Percentiles rank a stretch among this genome's conserved stretches.
These are phyloP conservation scores for Anagrus nilaparvatae DNA, from an alignment of 1,140 invertebrate genomes.

Conservation along the genomic window DNA sequence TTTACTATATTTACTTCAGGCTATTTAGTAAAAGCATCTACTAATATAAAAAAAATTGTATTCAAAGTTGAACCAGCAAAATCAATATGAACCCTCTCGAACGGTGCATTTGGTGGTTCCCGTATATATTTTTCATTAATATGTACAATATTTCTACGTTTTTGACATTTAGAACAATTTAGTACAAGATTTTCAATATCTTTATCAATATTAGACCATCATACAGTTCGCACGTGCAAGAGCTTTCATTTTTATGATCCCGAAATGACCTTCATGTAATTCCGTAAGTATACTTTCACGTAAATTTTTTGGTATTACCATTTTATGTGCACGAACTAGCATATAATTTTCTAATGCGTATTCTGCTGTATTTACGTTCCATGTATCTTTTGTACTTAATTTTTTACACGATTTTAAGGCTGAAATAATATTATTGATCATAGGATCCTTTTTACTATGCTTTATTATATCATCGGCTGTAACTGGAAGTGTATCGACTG, in stretches of 20 bases:
- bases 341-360: not conserved
- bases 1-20: slow-evolving; percentile 14
- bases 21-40: slow-evolving; percentile 25
- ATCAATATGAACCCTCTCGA: slow-evolving; percentile 22
- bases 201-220: slow-evolving; percentile 40
- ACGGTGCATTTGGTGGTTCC: slow-evolving; percentile 11
- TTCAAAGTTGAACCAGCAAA: slow-evolving; percentile 20
- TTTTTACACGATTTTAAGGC: not conserved
- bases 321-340: slow-evolving; percentile 12
- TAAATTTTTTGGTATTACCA: slow-evolving; percentile 32
- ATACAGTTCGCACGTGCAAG: slow-evolving; percentile 39
- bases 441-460: not conserved
- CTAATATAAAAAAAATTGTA: slow-evolving; percentile 19
- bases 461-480: not conserved
- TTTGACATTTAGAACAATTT: slow-evolving; percentile 26
- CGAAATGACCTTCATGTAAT: slow-evolving; percentile 40
- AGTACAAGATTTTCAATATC: slow-evolving; percentile 32
- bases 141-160: slow-evolving; percentile 11
- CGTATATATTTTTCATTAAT: slow-evolving; percentile 17
- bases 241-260: slow-evolving; percentile 43
- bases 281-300: slow-evolving; percentile 29
- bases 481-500: not conserved
- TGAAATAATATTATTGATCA: not conserved
- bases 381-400: not conserved
- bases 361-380: not conserved